Evolutionary conservation across 2,888 invertebrate species (phyloP).

Genomic region (Diaprepes abbreviatus): DNA sequence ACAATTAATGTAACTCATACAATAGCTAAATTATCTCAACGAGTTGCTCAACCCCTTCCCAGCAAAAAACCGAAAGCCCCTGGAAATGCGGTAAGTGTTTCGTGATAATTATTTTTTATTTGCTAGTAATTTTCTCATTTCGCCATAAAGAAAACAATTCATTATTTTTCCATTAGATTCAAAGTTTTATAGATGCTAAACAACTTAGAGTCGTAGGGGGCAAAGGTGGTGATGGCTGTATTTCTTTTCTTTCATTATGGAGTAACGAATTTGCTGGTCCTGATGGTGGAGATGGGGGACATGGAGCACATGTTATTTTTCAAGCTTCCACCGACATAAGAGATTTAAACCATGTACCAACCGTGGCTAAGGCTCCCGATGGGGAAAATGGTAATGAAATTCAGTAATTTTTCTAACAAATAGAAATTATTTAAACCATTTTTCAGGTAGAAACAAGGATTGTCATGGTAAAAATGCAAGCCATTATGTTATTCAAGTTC

Average conservation of each 20-base stretch:
- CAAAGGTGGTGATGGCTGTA: conserved; percentile 92
- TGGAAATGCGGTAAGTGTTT: conserved; percentile 63
- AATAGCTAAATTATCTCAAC: conserved; percentile 54
- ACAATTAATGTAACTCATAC: conserved; percentile 19
- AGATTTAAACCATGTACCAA: conserved; percentile 78
- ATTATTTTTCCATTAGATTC: conserved; percentile 54
- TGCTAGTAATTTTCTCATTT: not conserved
- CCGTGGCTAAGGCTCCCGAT: conserved; percentile 73
- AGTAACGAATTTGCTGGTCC: conserved; percentile 93
- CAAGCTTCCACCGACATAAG: conserved; percentile 77
- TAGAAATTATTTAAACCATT: too few species aligned
- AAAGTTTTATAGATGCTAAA: conserved; percentile 79
- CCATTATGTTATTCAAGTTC: conserved; percentile 81
- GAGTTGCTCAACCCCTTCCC: conserved; percentile 65
- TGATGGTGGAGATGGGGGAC: conserved; percentile 94
- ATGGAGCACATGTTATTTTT: conserved; percentile 94
- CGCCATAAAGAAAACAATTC: not conserved
- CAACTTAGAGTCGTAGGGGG: conserved; percentile 82
- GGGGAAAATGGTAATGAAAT: conserved; percentile 79
- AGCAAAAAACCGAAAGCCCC: conserved; percentile 69
- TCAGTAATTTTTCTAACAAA: too few species aligned
- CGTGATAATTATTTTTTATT: not conserved
- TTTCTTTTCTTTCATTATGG: conserved; percentile 87
- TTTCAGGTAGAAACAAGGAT: conserved; percentile 71
- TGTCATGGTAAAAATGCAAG: conserved; percentile 87